Evolutionary conservation across 1,140 invertebrate genomes (phyloP).

Genomic region (Semibalanus balanoides): DNA sequence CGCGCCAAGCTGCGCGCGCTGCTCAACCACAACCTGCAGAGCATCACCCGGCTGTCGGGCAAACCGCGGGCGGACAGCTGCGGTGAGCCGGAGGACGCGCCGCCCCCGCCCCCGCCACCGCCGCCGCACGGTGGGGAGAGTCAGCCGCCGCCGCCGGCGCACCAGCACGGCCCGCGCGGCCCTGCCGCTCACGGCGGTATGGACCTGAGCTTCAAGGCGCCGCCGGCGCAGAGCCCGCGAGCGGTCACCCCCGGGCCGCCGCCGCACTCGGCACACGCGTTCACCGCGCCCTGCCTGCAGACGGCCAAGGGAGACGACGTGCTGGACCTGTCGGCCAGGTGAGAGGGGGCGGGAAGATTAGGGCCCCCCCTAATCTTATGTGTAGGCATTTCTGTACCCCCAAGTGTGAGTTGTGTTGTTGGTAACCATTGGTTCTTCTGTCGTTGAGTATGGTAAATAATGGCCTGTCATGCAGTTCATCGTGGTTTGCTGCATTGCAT

Average conservation of each 20-base stretch:
- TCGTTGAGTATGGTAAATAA: too few species aligned
- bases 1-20: constrained; percentile 3
- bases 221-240: neutral
- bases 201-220: constrained; percentile 1
- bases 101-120: too few species aligned
- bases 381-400: too few species aligned
- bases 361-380: too few species aligned
- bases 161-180: neutral
- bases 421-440: too few species aligned
- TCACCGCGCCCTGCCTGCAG: neutral
- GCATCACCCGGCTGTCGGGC: neutral
- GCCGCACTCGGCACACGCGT: neutral
- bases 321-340: neutral
- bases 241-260: neutral
- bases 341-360: too few species aligned
- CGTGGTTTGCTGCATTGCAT: too few species aligned
- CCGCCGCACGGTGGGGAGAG: too few species aligned
- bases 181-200: neutral
- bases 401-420: too few species aligned
- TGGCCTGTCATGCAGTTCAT: too few species aligned
- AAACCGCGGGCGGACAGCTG: neutral
- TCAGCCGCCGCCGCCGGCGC: too few species aligned
- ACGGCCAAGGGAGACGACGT: neutral
- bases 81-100: neutral
- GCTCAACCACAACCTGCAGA: constrained; percentile 5